phyloP scores from a whole-genome alignment of 2,888 invertebrate genomes.

The Alentia gelatinosa region DNA sequence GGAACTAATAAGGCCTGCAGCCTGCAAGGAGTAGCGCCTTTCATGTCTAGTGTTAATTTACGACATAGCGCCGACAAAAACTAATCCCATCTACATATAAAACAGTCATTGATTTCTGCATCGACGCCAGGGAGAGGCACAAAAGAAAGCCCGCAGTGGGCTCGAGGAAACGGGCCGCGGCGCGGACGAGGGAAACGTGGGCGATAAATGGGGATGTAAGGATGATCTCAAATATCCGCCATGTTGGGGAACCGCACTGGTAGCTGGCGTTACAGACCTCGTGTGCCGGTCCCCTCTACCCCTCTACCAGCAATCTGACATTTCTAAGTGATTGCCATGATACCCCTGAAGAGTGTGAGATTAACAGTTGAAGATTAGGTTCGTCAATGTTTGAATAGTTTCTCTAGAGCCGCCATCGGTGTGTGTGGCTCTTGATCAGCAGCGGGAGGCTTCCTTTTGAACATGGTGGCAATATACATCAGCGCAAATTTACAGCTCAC shows the following conservation, averaged over 20 bases:
- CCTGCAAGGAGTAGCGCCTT: neutral
- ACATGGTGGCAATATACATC: no score
- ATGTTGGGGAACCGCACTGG: neutral
- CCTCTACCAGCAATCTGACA: no score
- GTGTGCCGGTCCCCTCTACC: no score
- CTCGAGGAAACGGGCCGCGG: neutral
- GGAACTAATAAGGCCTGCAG: conserved; percentile 6
- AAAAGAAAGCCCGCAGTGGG: neutral
- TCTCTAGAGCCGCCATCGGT: no score
- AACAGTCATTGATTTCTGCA: conserved; percentile 9
- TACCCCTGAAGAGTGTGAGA: no score
- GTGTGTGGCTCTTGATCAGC: no score
- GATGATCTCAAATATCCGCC: neutral
- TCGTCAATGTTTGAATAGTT: no score
- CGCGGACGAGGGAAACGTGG: neutral
- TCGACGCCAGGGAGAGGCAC: neutral
- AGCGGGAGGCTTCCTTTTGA: no score
- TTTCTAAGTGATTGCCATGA: no score
- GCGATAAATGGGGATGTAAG: neutral
- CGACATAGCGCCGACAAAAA: conserved; percentile 1
- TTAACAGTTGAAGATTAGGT: no score
- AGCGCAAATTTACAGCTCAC: no score
- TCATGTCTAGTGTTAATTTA: conserved; percentile 26
- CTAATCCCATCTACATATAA: conserved; percentile 26
- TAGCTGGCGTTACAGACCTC: no score